Evolutionary conservation across 2,888 invertebrate genomes (phyloP).

Genomic region (Acleris cristana): DNA sequence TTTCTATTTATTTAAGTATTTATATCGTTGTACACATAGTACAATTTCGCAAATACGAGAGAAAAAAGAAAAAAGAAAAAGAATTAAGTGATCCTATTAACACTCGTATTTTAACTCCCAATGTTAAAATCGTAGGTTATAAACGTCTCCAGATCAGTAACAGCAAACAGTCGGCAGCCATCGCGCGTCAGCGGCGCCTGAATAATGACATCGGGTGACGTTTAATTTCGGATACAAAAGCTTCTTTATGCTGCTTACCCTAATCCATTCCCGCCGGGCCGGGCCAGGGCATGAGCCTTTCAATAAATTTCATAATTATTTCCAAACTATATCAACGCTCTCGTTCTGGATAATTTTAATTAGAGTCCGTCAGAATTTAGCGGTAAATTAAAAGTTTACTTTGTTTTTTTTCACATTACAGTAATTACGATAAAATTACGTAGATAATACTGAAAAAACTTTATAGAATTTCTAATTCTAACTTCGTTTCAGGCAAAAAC

Average conservation of each 20-base stretch:
- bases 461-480: no score
- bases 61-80: no score
- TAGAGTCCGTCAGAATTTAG: background rate
- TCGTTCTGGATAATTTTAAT: background rate
- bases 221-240: constrained; percentile 83
- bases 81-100: no score
- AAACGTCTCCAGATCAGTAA: constrained; percentile 51
- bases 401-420: no score
- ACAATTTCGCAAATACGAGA: no score
- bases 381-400: no score
- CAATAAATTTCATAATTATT: constrained; percentile 35
- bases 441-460: no score
- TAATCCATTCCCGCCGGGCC: constrained; percentile 56
- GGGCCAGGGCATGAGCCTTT: constrained; percentile 48
- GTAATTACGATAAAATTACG: no score
- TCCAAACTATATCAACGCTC: constrained; percentile 18
- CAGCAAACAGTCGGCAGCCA: constrained; percentile 59
- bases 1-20: no score
- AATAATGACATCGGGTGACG: constrained; percentile 81
- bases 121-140: constrained; percentile 45
- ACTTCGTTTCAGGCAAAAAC: no score
- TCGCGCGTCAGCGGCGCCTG: constrained; percentile 72
- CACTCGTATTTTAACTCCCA: no score
- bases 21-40: no score
- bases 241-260: constrained; percentile 81